These are phyloP conservation scores for Caenorhabditis sinica DNA, from an alignment of 2,888 invertebrate species.

Conservation along the genomic window DNA sequence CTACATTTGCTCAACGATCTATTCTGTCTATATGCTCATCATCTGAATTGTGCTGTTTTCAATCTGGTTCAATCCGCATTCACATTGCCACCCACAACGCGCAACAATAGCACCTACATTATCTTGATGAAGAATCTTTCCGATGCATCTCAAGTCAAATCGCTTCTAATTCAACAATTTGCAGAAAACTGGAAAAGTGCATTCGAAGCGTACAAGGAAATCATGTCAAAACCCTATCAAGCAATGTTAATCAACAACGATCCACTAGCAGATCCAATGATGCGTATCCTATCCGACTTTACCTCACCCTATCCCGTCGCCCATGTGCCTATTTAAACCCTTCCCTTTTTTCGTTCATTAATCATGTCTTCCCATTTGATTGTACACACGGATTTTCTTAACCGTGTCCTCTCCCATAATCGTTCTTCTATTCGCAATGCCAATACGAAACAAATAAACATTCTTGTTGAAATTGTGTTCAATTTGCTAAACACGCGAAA, in stretches of 20 bases:
- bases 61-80: neutral
- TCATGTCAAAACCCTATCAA: conserved; percentile 17
- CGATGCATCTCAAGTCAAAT: conserved; percentile 27
- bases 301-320: neutral
- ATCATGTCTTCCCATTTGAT: conserved; percentile 18
- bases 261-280: neutral
- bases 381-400: conserved; percentile 16
- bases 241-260: conserved; percentile 9
- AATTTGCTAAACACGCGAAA: neutral
- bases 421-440: conserved; percentile 1
- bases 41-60: neutral
- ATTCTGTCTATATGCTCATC: conserved; percentile 36
- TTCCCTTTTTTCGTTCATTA: neutral
- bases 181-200: conserved; percentile 14
- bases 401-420: neutral
- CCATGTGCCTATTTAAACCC: conserved; percentile 4
- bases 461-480: conserved; percentile 19
- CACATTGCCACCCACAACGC: neutral
- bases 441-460: conserved; percentile 1
- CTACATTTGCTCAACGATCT: conserved; percentile 7
- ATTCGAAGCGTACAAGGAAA: conserved; percentile 1
- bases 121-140: conserved; percentile 18
- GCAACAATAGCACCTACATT: neutral
- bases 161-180: conserved; percentile 22
- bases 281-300: neutral